A percentile compares a stretch with the other conserved stretches of the same genome.
These are phyloP conservation scores for Xestia c-nigrum DNA, from an alignment of 2,888 invertebrate genomes.

Conservation along the genomic window DNA sequence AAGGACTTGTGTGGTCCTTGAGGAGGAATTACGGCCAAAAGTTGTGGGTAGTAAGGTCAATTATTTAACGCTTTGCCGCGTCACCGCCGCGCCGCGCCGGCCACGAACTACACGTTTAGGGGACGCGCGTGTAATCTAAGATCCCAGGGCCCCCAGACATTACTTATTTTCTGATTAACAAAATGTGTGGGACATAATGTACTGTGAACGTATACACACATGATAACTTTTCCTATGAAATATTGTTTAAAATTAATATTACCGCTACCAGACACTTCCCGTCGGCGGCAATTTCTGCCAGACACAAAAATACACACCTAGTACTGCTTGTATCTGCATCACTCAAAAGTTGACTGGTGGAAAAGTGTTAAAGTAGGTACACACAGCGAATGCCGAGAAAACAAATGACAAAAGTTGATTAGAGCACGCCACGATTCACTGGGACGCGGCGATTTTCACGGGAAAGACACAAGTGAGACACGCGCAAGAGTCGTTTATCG, in stretches of 20 bases:
- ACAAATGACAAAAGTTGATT: background rate
- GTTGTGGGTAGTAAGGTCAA: background rate
- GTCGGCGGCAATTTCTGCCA: background rate
- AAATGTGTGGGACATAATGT: background rate
- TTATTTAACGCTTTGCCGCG: constrained; percentile 3
- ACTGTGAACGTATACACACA: background rate
- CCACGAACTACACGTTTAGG: background rate
- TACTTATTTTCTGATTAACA: background rate
- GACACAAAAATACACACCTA: background rate
- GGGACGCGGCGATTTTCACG: background rate
- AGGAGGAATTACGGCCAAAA: constrained; percentile 22
- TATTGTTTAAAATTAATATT: background rate
- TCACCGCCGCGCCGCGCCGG: background rate
- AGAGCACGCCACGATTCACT: background rate
- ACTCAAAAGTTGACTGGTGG: too few relatives aligned
- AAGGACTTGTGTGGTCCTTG: constrained; percentile 25
- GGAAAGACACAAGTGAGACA: background rate
- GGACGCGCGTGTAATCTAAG: background rate
- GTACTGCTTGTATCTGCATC: too few relatives aligned
- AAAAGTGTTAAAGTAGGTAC: too few relatives aligned
- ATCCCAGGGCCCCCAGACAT: background rate
- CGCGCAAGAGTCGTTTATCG: background rate
- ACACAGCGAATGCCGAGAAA: background rate
- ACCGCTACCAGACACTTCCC: background rate
- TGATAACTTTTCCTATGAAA: background rate